Conservation (phyloP, 2,888 invertebrate species). For the Cheilosia urbana region DNA sequence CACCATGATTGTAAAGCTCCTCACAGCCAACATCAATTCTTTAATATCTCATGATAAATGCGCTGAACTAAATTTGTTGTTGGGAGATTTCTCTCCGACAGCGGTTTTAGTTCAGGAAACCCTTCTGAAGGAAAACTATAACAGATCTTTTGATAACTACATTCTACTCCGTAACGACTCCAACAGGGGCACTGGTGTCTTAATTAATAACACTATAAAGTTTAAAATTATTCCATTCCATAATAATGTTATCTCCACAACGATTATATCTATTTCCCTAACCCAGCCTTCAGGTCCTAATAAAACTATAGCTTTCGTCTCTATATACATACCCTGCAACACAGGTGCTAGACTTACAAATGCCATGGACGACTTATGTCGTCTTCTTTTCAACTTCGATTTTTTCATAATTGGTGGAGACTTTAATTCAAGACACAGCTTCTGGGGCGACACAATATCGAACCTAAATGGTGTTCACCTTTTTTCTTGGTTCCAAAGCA, state of each 20-base stretch:
- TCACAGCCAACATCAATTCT: not conserved
- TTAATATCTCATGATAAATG: conserved; percentile 5
- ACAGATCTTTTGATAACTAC: too few species aligned
- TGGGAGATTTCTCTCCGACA: conserved; percentile 9
- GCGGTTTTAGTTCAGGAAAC: conserved; percentile 19
- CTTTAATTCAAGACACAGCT: not conserved
- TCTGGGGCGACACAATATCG: not conserved
- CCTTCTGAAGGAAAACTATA: not conserved
- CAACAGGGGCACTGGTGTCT: not conserved
- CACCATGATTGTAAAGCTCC: conserved; percentile 6
- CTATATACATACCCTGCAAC: conserved; percentile 5
- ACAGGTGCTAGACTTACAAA: not conserved
- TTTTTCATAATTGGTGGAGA: not conserved
- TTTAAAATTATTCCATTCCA: not conserved
- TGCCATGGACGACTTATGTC: not conserved
- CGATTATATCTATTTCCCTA: not conserved
- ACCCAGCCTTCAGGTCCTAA: not conserved
- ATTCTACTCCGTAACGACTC: too few species aligned
- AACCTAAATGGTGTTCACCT: not conserved
- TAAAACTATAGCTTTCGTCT: not conserved
- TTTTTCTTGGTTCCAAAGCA: conserved; percentile 3
- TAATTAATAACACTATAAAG: conserved; percentile 6
- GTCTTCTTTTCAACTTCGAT: not conserved
- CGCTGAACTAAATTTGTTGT: conserved; percentile 4
- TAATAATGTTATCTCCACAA: conserved; percentile 4